Conservation (phyloP, 2,888 invertebrate species). For the Erebia epiphron region DNA sequence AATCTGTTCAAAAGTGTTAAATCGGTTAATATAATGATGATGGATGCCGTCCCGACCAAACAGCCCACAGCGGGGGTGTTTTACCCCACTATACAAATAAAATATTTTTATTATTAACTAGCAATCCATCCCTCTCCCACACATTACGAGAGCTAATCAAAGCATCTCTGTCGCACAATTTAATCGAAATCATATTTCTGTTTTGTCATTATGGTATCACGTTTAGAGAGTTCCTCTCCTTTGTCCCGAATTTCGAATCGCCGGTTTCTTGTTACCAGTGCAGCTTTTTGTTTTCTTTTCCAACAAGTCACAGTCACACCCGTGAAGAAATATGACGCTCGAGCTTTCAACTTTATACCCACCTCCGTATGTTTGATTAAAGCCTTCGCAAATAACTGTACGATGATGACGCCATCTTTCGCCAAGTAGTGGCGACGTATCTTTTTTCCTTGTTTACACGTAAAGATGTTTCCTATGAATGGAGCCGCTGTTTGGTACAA, state of each 20-base stretch:
- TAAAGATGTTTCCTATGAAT: slow-evolving; percentile 68
- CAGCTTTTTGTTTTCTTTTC: slow-evolving; percentile 67
- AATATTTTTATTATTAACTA: slow-evolving; percentile 82
- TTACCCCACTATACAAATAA: slow-evolving; percentile 82
- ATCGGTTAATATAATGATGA: slow-evolving; percentile 83
- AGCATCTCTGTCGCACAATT: slow-evolving; percentile 67
- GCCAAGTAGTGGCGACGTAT: slow-evolving; percentile 60
- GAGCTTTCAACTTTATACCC: slow-evolving; percentile 42
- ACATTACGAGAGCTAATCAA: slow-evolving; percentile 52
- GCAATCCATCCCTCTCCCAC: slow-evolving; percentile 66
- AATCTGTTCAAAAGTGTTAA: slow-evolving; percentile 83
- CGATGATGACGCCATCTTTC: slow-evolving; percentile 64
- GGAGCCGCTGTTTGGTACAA: slow-evolving; percentile 46
- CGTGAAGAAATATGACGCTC: slow-evolving; percentile 61
- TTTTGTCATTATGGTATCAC: slow-evolving; percentile 83
- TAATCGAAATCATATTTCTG: slow-evolving; percentile 83
- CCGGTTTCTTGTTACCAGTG: slow-evolving; percentile 79
- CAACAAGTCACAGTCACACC: slow-evolving; percentile 56
- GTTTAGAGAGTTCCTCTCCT: slow-evolving; percentile 78
- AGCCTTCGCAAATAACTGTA: slow-evolving; percentile 41
- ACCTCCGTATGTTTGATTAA: slow-evolving; percentile 40
- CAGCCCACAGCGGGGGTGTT: slow-evolving; percentile 82
- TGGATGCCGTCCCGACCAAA: slow-evolving; percentile 78
- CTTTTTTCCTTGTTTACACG: slow-evolving; percentile 57
- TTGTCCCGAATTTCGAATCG: slow-evolving; percentile 75